These are phyloP conservation scores for Silvanus unidentatus DNA, from an alignment of 2,888 invertebrate species.

Conservation along the genomic window DNA sequence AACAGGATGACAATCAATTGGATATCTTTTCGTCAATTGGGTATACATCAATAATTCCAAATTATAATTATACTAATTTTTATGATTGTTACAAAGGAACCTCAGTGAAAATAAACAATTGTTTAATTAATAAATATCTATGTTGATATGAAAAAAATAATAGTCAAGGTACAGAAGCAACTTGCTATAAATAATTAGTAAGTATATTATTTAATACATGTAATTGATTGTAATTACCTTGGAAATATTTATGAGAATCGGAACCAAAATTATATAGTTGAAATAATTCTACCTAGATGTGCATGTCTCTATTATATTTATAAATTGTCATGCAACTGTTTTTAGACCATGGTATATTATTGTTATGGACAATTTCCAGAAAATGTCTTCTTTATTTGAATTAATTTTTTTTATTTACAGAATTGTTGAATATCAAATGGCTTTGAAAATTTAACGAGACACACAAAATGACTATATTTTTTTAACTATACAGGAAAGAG, in stretches of 20 bases:
- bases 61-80: too few relatives aligned
- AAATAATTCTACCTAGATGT: conserved; percentile 37
- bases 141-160: conserved; percentile 24
- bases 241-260: conserved; percentile 39
- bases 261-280: conserved; percentile 32
- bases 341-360: conserved; percentile 11
- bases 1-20: too few relatives aligned
- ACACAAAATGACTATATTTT: too few relatives aligned
- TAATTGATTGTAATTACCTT: conserved; percentile 32
- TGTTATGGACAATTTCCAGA: not conserved
- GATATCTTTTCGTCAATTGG: too few relatives aligned
- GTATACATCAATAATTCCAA: too few relatives aligned
- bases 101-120: conserved; percentile 2
- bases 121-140: conserved; percentile 23
- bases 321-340: conserved; percentile 33
- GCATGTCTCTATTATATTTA: conserved; percentile 36
- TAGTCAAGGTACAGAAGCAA: conserved; percentile 27
- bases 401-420: too few relatives aligned
- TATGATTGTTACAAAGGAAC: too few relatives aligned
- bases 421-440: too few relatives aligned
- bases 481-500: too few relatives aligned
- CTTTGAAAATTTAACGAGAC: too few relatives aligned
- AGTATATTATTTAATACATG: conserved; percentile 27
- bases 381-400: conserved; percentile 7
- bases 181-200: conserved; percentile 28